Conservation (phyloP, 2,888 invertebrate genomes). For the Clunio marinus region DNA sequence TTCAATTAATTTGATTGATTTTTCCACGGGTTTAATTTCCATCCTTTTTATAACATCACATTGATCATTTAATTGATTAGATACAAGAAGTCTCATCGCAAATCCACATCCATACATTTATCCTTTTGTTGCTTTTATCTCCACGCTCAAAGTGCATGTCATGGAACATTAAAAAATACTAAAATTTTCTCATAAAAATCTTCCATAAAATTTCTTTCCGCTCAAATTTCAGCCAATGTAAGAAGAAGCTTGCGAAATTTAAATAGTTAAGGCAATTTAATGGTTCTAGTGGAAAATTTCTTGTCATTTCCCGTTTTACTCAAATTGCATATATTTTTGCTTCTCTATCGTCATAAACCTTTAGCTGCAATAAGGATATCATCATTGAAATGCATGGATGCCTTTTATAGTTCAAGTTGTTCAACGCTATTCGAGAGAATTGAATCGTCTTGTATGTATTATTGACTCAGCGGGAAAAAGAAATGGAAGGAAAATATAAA, state of each 20-base stretch:
- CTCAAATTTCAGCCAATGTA: constrained; percentile 19
- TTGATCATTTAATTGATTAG: too few relatives aligned
- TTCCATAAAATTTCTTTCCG: constrained; percentile 22
- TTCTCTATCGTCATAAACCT: neutral
- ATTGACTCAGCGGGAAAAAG: constrained; percentile 21
- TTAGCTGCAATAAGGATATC: constrained; percentile 38
- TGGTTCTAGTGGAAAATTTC: constrained; percentile 22
- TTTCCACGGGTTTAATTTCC: constrained; percentile 30
- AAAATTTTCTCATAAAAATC: constrained; percentile 33
- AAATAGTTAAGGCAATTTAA: constrained; percentile 36
- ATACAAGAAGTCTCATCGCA: too few relatives aligned
- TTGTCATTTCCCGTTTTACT: neutral
- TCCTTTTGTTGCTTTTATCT: neutral
- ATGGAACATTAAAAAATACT: constrained; percentile 38
- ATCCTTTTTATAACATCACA: too few relatives aligned
- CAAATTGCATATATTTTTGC: neutral
- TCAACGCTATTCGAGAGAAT: constrained; percentile 2
- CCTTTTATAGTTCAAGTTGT: constrained; percentile 36
- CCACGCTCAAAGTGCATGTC: constrained; percentile 26
- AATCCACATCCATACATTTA: too few relatives aligned
- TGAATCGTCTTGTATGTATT: constrained; percentile 10
- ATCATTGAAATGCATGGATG: constrained; percentile 36
- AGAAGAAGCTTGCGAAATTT: neutral
- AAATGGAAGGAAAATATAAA: constrained; percentile 19
- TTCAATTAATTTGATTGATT: constrained; percentile 39